Base-by-base conservation (phyloP, 2,888 invertebrate genomes). In the Rhimphoctona megacephalus region DNA sequence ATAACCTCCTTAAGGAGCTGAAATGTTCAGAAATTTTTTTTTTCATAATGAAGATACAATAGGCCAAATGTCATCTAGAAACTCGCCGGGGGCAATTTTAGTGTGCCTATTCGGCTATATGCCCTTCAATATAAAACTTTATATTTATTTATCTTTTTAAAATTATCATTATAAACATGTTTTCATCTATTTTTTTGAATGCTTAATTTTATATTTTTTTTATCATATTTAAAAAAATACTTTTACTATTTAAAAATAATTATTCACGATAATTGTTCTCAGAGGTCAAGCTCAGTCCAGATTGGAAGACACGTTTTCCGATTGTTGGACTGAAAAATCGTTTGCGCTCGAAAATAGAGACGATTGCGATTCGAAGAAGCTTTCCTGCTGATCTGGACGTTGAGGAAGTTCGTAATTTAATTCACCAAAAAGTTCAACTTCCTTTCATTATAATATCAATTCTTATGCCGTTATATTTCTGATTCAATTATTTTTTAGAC, bases 401-500 rank as follows among this genome's bases (percentile, higher is more conserved):
- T 14, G 25, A 57, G 4, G 4, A 57, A 57, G 57, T 25, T 11
- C 4, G 57, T 57, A 14, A 57, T 57, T 25, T 54, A 22, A 22
- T 0, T 54, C 22, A 8, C 54, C 22, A 39, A 39, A 39, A 39
- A 39, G 7, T 8, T 54, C 54, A 54, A 54, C n/a, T 0, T 49
- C 14, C 17, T 54, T 54, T 6, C n/a, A 39, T 19, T 22, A 57
- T 57, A 17, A 22, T 19, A 46, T 46, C 5, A 25, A 22, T 66
- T 9, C 7, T 69, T 6, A 9, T 57, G 25, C 22, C 43, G 0
- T n/a, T n/a, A 22, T 17, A 3, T 69, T 61, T 61, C 39, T 30
- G 11, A 33, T 64, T 0, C 43, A n/a, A 8, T 76, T 61, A 61
- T 66, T 54, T 43, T 39, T 0, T 19, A 83, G 83, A 69, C 19